Evolutionary conservation across 2,113 vertebrate species (phyloP).

Genomic region (Coptodon rendalli): DNA sequence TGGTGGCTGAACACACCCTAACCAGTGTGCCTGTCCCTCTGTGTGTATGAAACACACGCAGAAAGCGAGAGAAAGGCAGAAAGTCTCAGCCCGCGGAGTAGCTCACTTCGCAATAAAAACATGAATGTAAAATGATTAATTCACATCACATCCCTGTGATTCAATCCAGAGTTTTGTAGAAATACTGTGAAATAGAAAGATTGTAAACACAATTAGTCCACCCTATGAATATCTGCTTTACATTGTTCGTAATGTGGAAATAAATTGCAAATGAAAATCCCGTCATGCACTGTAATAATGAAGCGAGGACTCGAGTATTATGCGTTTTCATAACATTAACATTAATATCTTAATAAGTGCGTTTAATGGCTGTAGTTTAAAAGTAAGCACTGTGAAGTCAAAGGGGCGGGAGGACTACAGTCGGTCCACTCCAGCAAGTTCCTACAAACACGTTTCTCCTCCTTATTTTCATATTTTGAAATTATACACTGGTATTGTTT

Average conservation of each 20-base stretch:
- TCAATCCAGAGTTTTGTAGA: background rate
- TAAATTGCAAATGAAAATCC: constrained; percentile 4
- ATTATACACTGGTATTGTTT: background rate
- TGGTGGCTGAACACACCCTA: constrained; percentile 39
- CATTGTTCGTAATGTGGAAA: background rate
- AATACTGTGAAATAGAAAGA: background rate
- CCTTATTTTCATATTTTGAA: background rate
- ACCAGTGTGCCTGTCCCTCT: background rate
- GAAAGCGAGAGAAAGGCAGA: background rate
- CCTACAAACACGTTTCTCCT: background rate
- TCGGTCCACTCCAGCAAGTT: constrained; percentile 23
- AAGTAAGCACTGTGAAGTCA: background rate
- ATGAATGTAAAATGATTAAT: background rate
- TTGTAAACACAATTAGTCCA: background rate
- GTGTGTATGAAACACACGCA: background rate
- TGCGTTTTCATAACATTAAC: background rate
- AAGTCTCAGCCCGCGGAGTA: background rate
- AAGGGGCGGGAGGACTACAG: background rate
- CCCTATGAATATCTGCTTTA: background rate
- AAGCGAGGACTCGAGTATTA: background rate
- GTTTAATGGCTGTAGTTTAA: background rate
- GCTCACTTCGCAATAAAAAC: background rate
- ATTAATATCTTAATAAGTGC: background rate
- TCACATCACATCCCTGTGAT: background rate
- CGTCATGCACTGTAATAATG: background rate